These are phyloP conservation scores for Tychaedon coryphoeus DNA, from an alignment of 2,113 vertebrate species.

Conservation along the genomic window DNA sequence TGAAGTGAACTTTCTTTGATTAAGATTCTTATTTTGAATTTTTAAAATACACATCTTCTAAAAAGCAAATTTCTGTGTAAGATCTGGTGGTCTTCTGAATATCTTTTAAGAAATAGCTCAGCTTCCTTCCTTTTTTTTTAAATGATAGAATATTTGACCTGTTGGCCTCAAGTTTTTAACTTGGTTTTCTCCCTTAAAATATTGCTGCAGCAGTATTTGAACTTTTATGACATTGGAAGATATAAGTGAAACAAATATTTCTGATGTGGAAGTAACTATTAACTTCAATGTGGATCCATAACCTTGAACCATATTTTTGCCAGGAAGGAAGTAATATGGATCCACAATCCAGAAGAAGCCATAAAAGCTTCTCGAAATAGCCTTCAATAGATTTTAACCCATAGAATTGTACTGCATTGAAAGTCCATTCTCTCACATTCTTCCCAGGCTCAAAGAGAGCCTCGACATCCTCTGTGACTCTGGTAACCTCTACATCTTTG, in stretches of 20 bases:
- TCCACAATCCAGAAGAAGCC: background rate
- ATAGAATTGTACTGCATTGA: background rate
- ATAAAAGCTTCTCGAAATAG: background rate
- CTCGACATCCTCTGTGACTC: background rate
- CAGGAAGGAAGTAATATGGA: background rate
- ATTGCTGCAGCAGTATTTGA: slow-evolving; percentile 13
- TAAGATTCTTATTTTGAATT: slow-evolving; percentile 19
- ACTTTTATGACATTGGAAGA: background rate
- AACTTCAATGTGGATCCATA: background rate
- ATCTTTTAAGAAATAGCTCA: background rate
- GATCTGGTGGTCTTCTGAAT: slow-evolving; percentile 13
- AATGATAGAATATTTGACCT: slow-evolving; percentile 30
- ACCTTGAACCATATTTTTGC: background rate
- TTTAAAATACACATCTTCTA: slow-evolving; percentile 10
- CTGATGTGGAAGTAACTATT: background rate
- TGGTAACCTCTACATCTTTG: background rate
- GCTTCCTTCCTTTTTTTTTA: background rate
- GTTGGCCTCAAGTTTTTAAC: slow-evolving; percentile 33
- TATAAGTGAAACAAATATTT: slow-evolving; percentile 36
- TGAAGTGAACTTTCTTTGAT: slow-evolving; percentile 22
- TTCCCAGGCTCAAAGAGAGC: background rate
- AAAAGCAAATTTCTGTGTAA: background rate
- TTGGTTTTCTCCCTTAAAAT: background rate
- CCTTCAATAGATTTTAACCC: background rate
- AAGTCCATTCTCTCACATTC: background rate